Percentiles rank a stretch among this genome's conserved stretches.
Conservation (phyloP, 2,888 invertebrate genomes). For the Altica lythri region DNA sequence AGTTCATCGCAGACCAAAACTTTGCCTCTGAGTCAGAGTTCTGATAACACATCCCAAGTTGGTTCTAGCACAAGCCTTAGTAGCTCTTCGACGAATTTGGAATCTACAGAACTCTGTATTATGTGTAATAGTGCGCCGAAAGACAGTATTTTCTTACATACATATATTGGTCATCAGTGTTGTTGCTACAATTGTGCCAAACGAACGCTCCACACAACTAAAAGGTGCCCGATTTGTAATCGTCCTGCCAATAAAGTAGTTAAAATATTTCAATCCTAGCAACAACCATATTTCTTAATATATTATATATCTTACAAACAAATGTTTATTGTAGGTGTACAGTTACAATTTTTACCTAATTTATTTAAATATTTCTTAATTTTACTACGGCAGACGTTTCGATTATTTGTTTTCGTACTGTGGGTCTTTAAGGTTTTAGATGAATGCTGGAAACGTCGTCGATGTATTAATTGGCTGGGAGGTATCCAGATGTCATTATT, state of each 20-base stretch:
- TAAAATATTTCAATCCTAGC: conserved; percentile 59
- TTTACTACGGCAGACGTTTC: conserved; percentile 5
- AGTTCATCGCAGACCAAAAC: conserved; percentile 5
- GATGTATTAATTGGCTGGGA: conserved; percentile 9
- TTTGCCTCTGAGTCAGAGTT: conserved; percentile 27
- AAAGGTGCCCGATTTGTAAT: conserved; percentile 72
- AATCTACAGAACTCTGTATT: conserved; percentile 59
- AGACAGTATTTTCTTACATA: conserved; percentile 72
- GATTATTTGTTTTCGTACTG: conserved; percentile 7
- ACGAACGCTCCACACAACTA: conserved; percentile 66
- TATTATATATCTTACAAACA: not conserved
- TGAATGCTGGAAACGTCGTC: conserved; percentile 2
- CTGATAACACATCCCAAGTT: conserved; percentile 35
- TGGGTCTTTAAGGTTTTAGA: conserved; percentile 15
- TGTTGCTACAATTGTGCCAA: conserved; percentile 74
- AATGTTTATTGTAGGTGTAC: conserved; percentile 17
- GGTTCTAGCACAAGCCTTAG: conserved; percentile 6
- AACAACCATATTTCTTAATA: conserved; percentile 5
- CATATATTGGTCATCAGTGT: conserved; percentile 68
- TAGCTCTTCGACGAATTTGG: conserved; percentile 18
- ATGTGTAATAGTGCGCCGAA: conserved; percentile 67
- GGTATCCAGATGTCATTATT: conserved; percentile 15
- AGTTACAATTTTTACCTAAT: conserved; percentile 11
- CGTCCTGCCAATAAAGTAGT: conserved; percentile 69
- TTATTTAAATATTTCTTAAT: not conserved